phyloP scores from a whole-genome alignment of 2,113 vertebrate species.

The Climacteris rufus region DNA sequence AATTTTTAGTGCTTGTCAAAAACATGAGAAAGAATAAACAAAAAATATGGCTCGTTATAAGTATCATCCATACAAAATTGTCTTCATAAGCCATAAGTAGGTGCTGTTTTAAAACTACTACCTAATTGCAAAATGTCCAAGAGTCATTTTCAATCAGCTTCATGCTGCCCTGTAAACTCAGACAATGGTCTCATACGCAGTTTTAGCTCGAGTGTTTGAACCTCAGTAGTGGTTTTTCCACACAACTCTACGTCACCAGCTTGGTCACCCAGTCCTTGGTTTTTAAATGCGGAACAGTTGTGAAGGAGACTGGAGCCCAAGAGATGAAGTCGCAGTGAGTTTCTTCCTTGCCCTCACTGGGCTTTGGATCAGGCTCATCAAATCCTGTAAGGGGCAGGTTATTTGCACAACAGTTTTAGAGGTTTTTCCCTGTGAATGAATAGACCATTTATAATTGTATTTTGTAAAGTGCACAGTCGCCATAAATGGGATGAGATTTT shows the following conservation, averaged over 20 bases:
- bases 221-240: background rate
- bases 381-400: slow-evolving; percentile 36
- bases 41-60: background rate
- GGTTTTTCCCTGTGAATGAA: slow-evolving; percentile 67
- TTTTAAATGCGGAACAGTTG: background rate
- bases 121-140: background rate
- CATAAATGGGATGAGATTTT: slow-evolving; percentile 64
- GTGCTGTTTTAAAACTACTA: background rate
- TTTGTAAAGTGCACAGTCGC: slow-evolving; percentile 65
- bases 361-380: background rate
- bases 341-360: background rate
- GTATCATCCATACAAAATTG: background rate
- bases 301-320: background rate
- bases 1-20: background rate
- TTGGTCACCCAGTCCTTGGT: background rate
- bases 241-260: background rate
- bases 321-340: background rate
- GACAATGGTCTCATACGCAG: background rate
- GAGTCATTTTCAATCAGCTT: background rate
- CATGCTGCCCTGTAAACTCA: background rate
- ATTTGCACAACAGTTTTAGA: slow-evolving; percentile 48
- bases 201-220: background rate
- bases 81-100: background rate
- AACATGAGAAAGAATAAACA: background rate
- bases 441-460: slow-evolving; percentile 69